Conservation (phyloP, 2,797 vertebrate species). For the Rhinichthys osculus region DNA sequence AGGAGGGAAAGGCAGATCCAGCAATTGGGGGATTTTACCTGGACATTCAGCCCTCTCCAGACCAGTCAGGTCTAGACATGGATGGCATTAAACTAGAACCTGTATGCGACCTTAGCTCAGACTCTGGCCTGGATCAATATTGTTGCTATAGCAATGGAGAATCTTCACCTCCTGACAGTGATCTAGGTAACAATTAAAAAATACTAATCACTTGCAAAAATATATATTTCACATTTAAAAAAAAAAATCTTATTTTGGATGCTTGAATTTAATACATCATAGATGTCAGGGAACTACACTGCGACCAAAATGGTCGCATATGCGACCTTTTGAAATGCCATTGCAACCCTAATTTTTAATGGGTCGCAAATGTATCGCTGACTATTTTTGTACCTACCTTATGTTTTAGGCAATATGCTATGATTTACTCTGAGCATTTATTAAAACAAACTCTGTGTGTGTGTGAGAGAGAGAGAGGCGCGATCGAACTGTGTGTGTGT, state of each 20-base stretch:
- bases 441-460: no score
- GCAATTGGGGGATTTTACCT: slow-evolving; percentile 89
- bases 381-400: no score
- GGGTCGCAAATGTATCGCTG: no score
- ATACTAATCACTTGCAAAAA: neutral
- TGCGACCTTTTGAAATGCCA: no score
- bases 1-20: slow-evolving; percentile 87
- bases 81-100: slow-evolving; percentile 93
- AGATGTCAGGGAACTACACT: no score
- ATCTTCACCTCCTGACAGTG: slow-evolving; percentile 85
- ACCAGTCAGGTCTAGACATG: slow-evolving; percentile 92
- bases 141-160: slow-evolving; percentile 89
- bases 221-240: neutral
- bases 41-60: slow-evolving; percentile 92
- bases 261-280: neutral
- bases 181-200: slow-evolving; percentile 80
- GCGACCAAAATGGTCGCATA: no score
- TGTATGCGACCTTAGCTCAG: slow-evolving; percentile 86
- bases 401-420: no score
- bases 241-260: neutral
- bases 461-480: no score
- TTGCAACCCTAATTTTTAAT: no score
- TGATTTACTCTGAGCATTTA: no score
- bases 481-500: no score
- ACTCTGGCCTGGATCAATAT: slow-evolving; percentile 87